Percentiles rank a stretch among this genome's conserved stretches.
phyloP scores from a whole-genome alignment of 2,113 vertebrate genomes.

The Numida meleagris region DNA sequence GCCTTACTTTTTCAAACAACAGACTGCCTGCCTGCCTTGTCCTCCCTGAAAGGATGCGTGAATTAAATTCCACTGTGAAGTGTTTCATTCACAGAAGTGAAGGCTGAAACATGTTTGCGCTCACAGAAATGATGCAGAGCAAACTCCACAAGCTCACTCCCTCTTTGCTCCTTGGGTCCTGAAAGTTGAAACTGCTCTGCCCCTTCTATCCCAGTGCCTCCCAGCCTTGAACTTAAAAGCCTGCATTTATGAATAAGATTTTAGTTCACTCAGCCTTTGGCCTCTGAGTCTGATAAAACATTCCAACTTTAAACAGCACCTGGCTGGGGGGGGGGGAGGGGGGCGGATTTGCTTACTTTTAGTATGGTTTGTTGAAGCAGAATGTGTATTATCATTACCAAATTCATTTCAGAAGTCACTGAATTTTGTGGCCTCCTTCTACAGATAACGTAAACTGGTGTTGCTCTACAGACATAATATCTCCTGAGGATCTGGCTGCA shows the following conservation, averaged over 20 bases:
- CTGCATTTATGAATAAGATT: not conserved
- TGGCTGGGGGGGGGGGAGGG: too few species aligned
- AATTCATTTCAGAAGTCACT: not conserved
- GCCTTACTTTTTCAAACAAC: not conserved
- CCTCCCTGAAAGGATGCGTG: not conserved
- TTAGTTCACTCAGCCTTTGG: not conserved
- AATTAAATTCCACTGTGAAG: not conserved
- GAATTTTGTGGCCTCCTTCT: not conserved
- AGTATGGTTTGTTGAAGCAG: not conserved
- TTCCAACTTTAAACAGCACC: not conserved
- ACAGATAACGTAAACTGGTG: not conserved
- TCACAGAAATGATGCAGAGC: not conserved
- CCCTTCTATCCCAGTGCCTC: not conserved
- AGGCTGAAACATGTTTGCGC: not conserved
- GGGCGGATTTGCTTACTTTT: constrained; percentile 34
- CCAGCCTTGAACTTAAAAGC: not conserved
- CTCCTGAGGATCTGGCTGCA: not conserved
- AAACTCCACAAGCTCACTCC: not conserved
- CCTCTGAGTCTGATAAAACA: not conserved
- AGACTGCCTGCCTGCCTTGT: not conserved
- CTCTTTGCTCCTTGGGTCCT: not conserved
- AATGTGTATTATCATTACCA: not conserved
- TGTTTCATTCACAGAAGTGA: not conserved
- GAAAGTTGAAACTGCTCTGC: not conserved
- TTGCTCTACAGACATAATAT: not conserved